These are phyloP conservation scores for Pseudomyrmex cubaensis DNA, from an alignment of 1,140 invertebrate genomes.

Conservation along the genomic window DNA sequence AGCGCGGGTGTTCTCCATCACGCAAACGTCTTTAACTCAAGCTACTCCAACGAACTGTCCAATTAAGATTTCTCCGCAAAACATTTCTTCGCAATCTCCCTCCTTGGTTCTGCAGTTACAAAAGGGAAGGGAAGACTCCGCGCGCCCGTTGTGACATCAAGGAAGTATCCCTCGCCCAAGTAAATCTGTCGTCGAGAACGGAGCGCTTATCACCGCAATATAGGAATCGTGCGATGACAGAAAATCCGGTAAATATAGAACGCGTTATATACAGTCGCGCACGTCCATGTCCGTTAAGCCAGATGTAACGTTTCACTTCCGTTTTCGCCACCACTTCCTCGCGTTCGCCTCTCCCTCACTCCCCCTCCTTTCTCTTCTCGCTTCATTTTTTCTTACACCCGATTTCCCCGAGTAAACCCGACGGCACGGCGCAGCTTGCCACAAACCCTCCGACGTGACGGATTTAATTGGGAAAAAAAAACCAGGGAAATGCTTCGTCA, in stretches of 20 bases:
- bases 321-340: conserved; percentile 61
- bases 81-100: conserved; percentile 58
- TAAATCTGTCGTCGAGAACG: conserved; percentile 76
- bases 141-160: conserved; percentile 45
- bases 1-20: conserved; percentile 65
- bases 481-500: conserved; percentile 28
- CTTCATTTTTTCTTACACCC: conserved; percentile 32
- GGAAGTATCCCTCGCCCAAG: conserved; percentile 65
- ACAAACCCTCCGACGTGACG: conserved; percentile 23
- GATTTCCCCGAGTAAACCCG: conserved; percentile 42
- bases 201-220: conserved; percentile 73
- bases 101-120: conserved; percentile 53
- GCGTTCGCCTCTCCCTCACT: too few species aligned
- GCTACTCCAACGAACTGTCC: conserved; percentile 63
- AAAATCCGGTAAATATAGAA: conserved; percentile 75
- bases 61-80: conserved; percentile 71
- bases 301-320: conserved; percentile 81
- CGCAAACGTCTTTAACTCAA: conserved; percentile 58
- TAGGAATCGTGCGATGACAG: conserved; percentile 72
- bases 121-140: conserved; percentile 51
- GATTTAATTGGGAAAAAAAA: conserved; percentile 68
- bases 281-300: conserved; percentile 71
- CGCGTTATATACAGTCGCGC: conserved; percentile 32
- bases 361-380: neutral
- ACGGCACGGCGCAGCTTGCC: conserved; percentile 23